phyloP scores from a whole-genome alignment of 2,113 vertebrate species.

The Apistogramma diplotaenia region DNA sequence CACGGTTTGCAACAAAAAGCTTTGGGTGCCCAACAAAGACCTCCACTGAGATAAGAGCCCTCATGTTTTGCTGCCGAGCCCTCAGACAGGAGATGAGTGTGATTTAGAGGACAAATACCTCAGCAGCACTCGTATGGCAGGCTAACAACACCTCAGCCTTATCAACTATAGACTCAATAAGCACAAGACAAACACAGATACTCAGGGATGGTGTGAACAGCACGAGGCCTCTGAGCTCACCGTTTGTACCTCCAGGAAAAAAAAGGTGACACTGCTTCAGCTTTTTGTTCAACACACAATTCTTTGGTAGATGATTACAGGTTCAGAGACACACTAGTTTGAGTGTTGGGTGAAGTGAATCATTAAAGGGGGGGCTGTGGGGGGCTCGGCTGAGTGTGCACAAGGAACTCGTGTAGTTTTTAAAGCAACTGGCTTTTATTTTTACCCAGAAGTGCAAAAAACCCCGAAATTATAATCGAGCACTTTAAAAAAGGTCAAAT shows the following conservation, averaged over 20 bases:
- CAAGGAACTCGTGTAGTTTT: neutral
- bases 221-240: neutral
- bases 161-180: neutral
- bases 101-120: conserved; percentile 21
- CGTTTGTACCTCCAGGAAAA: neutral
- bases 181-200: neutral
- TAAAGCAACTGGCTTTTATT: neutral
- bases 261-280: neutral
- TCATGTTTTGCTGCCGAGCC: neutral
- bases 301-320: neutral
- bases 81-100: neutral
- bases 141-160: conserved; percentile 28
- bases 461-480: neutral
- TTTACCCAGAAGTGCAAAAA: neutral
- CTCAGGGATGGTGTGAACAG: neutral
- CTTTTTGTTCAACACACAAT: neutral
- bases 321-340: neutral
- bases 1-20: neutral
- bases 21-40: conserved; percentile 12
- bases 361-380: neutral
- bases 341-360: neutral
- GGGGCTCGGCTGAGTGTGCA: neutral
- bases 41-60: conserved; percentile 37
- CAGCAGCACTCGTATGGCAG: neutral
- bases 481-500: neutral